These are phyloP conservation scores for Zeuzera pyrina DNA, from an alignment of 2,888 invertebrate species.

Conservation along the genomic window DNA sequence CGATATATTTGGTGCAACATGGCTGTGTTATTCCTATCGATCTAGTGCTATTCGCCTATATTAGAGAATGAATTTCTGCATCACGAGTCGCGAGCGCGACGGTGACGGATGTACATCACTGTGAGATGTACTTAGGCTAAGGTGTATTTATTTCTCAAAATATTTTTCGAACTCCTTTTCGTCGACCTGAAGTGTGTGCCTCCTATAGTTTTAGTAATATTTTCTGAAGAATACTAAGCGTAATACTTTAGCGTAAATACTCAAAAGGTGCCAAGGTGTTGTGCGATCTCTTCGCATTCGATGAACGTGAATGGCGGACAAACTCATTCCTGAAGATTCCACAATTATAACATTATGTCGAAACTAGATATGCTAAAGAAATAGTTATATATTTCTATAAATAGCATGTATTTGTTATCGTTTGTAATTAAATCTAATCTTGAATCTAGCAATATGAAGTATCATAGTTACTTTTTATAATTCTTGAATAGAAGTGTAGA, in stretches of 20 bases:
- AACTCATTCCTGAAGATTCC: conserved; percentile 62
- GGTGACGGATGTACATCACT: no score
- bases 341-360: conserved; percentile 44
- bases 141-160: conserved; percentile 41
- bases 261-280: conserved; percentile 57
- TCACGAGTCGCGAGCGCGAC: no score
- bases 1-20: no score
- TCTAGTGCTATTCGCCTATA: no score
- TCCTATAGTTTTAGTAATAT: conserved; percentile 34
- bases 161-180: conserved; percentile 53
- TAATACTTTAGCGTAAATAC: conserved; percentile 55
- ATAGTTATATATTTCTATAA: conserved; percentile 21
- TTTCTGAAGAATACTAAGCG: conserved; percentile 33
- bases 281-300: conserved; percentile 32
- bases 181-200: conserved; percentile 58
- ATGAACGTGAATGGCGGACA: conserved; percentile 25
- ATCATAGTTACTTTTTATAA: conserved; percentile 38
- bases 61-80: no score
- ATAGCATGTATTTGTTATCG: conserved; percentile 25
- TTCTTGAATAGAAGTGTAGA: no score
- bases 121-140: conserved; percentile 26
- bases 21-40: no score
- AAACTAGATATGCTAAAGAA: conserved; percentile 17
- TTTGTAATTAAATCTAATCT: conserved; percentile 22
- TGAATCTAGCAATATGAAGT: conserved; percentile 37